Evolutionary conservation across 2,797 vertebrate species (phyloP).

Genomic region (Fratercula arctica): DNA sequence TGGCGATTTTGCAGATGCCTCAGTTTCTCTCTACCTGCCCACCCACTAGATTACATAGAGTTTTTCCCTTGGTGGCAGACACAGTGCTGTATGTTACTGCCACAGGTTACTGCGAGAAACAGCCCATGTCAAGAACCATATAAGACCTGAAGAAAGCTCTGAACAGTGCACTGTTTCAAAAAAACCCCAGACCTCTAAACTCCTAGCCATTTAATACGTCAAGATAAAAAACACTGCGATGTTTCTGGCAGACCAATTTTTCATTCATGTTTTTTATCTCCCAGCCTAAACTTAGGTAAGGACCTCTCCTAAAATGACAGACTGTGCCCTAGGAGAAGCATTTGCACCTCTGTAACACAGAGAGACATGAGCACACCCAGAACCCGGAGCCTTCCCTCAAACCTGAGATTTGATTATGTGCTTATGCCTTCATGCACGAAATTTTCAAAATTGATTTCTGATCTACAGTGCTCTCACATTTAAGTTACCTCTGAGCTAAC

Average conservation of each 20-base stretch:
- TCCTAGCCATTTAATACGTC: not conserved
- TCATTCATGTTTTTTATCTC: not conserved
- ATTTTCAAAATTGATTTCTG: not conserved
- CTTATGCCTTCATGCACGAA: not conserved
- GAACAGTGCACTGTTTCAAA: not conserved
- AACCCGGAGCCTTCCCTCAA: not conserved
- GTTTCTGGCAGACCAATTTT: not conserved
- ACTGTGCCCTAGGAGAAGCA: not conserved
- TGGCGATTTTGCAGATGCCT: not conserved
- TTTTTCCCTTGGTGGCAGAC: not conserved
- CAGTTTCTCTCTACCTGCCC: not conserved
- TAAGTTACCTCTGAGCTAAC: not conserved
- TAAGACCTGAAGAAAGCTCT: not conserved
- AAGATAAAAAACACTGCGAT: not conserved
- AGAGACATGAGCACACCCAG: accelerated
- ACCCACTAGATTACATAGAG: not conserved
- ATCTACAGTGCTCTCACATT: not conserved
- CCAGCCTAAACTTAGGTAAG: not conserved
- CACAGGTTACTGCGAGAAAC: not conserved
- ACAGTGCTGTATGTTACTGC: not conserved
- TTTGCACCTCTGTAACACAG: not conserved
- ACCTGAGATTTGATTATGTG: not conserved
- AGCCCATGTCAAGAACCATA: accelerated
- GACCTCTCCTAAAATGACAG: not conserved
- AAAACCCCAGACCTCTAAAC: not conserved